A percentile compares a stretch with the other conserved stretches of the same genome.
Evolutionary conservation across 2,797 vertebrate species (phyloP).

Genomic region (Euphonia xanthogaster): DNA sequence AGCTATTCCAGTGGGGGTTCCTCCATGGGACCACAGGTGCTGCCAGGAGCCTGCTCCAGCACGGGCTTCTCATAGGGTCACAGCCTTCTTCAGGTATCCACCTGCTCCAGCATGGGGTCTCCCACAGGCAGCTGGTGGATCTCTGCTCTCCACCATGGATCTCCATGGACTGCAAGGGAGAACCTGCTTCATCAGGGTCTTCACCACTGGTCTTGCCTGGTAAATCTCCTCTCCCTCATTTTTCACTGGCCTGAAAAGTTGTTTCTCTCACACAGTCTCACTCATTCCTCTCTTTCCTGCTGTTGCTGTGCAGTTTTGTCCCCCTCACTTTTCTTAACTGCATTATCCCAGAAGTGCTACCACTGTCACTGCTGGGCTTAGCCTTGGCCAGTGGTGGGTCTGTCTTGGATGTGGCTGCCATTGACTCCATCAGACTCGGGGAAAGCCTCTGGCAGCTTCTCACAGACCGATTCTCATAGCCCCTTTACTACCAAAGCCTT

Average conservation of each 20-base stretch:
- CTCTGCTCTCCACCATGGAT: background rate
- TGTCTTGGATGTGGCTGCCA: accelerated
- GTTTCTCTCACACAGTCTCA: background rate
- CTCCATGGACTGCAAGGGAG: background rate
- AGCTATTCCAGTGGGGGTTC: accelerated
- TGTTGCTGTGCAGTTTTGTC: accelerated
- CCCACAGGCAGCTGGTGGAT: background rate
- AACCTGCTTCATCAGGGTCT: background rate
- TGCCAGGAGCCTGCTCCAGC: background rate
- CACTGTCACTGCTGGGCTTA: accelerated
- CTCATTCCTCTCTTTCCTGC: background rate
- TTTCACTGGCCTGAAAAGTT: background rate
- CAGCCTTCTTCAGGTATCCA: background rate
- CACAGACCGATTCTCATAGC: background rate
- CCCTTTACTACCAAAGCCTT: background rate
- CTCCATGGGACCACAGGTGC: accelerated
- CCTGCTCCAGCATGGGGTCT: background rate
- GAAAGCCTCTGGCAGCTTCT: background rate
- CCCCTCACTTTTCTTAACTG: background rate
- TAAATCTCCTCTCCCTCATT: background rate
- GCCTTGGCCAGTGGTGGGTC: accelerated
- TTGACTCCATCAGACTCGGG: accelerated
- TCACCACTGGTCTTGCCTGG: too few species aligned
- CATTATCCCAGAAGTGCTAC: accelerated
- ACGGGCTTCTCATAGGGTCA: accelerated